Percentiles rank a stretch among this genome's conserved stretches.
These are phyloP conservation scores for Potamilus streckersoni DNA, from an alignment of 1,140 invertebrate species.

Conservation along the genomic window DNA sequence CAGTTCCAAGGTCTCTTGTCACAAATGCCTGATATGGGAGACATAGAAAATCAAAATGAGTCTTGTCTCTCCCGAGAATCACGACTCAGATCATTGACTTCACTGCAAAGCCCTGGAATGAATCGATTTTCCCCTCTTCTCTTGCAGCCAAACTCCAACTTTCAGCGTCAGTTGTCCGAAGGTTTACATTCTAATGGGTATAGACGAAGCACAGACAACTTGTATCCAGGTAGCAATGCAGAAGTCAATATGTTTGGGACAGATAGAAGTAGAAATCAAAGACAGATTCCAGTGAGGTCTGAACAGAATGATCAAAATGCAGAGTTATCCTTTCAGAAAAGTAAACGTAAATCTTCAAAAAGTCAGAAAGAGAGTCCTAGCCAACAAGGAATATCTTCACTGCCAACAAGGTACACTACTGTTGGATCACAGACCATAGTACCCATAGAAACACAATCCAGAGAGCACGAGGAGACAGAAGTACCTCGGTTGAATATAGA, in stretches of 20 bases:
- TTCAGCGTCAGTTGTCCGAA: slow-evolving; percentile 22
- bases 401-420: not conserved
- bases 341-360: slow-evolving; percentile 7
- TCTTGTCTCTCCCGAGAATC: slow-evolving; percentile 7
- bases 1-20: slow-evolving; percentile 32
- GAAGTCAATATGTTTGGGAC: slow-evolving; percentile 7
- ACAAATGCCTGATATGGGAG: slow-evolving; percentile 4
- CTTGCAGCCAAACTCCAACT: slow-evolving; percentile 2
- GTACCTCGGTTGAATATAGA: not conserved
- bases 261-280: not conserved
- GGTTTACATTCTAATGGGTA: slow-evolving; percentile 1
- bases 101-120: not conserved
- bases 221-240: not conserved
- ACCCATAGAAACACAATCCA: not conserved
- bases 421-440: not conserved
- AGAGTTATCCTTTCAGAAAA: not conserved
- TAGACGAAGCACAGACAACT: slow-evolving; percentile 19
- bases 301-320: not conserved
- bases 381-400: slow-evolving; percentile 1
- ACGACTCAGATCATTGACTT: slow-evolving; percentile 26
- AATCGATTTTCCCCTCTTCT: too few species aligned
- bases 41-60: not conserved
- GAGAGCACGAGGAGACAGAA: slow-evolving; percentile 1
- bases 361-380: slow-evolving; percentile 4
- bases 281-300: not conserved